These are phyloP conservation scores for Hemithea aestivaria DNA, from an alignment of 2,888 invertebrate genomes.

Conservation along the genomic window DNA sequence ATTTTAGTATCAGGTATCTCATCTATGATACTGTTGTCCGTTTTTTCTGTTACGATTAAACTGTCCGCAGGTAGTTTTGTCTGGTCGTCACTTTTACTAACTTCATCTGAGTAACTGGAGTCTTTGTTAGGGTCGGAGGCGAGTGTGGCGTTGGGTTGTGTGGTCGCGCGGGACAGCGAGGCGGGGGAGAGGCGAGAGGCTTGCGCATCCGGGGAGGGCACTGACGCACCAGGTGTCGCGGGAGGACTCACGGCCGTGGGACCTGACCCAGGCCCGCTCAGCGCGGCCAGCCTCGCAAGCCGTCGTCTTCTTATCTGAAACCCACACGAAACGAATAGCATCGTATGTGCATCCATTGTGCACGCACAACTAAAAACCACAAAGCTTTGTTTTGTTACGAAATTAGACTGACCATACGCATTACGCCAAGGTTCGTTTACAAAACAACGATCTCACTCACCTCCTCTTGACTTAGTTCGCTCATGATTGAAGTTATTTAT, in stretches of 20 bases:
- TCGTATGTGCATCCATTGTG: constrained; percentile 26
- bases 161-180: constrained; percentile 46
- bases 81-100: constrained; percentile 57
- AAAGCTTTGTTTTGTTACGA: constrained; percentile 78
- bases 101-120: constrained; percentile 57
- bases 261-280: constrained; percentile 73
- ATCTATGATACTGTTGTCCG: constrained; percentile 68
- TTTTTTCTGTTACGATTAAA: constrained; percentile 72
- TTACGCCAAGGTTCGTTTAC: constrained; percentile 63
- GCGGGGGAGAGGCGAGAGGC: constrained; percentile 46
- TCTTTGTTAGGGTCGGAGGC: constrained; percentile 58
- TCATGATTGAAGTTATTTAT: constrained; percentile 77
- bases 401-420: constrained; percentile 75
- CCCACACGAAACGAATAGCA: too few relatives aligned
- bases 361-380: constrained; percentile 51
- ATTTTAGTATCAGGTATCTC: constrained; percentile 76
- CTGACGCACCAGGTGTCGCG: constrained; percentile 65
- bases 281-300: constrained; percentile 84
- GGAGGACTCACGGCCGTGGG: constrained; percentile 71
- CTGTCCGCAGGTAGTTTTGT: constrained; percentile 67
- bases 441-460: constrained; percentile 79
- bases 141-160: constrained; percentile 55
- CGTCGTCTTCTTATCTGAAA: constrained; percentile 87
- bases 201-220: constrained; percentile 49
- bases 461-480: constrained; percentile 94